Evolutionary conservation across 2,888 invertebrate species (phyloP), one percentile per base, ranked within the genome.

Genomic region (Lycophotia porphyrea): DNA sequence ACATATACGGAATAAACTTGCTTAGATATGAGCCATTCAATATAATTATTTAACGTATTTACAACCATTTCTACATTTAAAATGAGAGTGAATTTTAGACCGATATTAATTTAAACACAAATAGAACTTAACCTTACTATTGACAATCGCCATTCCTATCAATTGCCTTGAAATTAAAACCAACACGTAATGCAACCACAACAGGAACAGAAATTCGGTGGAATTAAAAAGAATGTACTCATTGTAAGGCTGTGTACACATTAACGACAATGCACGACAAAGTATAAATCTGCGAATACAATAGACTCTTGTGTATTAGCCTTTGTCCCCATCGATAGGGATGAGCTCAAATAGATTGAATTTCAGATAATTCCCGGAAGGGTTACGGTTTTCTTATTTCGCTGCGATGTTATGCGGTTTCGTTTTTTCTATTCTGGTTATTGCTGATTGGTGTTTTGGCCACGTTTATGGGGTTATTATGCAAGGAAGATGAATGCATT

Each of bases 291-390:
- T 94, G 91, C 90, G 88, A 89, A 93, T 93, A 96, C 96, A 96
- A 96, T 94, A 90, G 93, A 87, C 91, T 89, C 88, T 84, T 91
- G 89, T 89, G 92, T 92, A 94, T 94, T 94, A 94, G 93, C 94
- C 94, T 94, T 94, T 95, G 95, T 94, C 91, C 90, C 91, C 93
- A 92, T 93, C 94, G 95, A 95, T 94, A 93, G 94, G 93, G 93
- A 93, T 92, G 93, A 92, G 92, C 94, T 93, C 93, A 94, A 95
- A 95, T 94, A 95, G 95, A 95, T 95, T 94, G 95, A 94, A 95
- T 94, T 93, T 93, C 92, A 94, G 95, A 95, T 96, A 95, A 95
- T 94, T 93, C 93, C 91, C 84, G 82, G 91, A 92, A 92, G 92
- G 92, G 93, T 91, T 91, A 88, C 86, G 86, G 89, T 93, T 92